phyloP scores from a whole-genome alignment of 1,140 invertebrate species.

The Lordiphosa mommai region DNA sequence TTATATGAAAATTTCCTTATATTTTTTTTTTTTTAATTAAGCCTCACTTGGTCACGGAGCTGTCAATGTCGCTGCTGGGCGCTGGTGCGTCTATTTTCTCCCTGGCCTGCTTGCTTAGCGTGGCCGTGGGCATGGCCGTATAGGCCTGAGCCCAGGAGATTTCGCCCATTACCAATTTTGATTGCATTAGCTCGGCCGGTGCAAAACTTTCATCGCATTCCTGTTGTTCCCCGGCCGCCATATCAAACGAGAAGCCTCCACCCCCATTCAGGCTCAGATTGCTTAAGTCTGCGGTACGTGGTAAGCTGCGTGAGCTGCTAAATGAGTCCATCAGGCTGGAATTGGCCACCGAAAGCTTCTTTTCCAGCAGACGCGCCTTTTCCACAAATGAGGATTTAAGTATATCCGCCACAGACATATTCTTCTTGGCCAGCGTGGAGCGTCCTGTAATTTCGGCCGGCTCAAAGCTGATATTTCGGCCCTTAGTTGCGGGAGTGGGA shows the following conservation, averaged over 20 bases:
- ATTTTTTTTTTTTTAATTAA: background rate
- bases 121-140: constrained; percentile 60
- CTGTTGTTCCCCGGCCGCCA: constrained; percentile 11
- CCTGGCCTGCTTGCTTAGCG: constrained; percentile 54
- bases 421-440: constrained; percentile 46
- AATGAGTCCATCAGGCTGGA: constrained; percentile 38
- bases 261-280: constrained; percentile 51
- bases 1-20: background rate
- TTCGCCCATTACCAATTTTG: constrained; percentile 61
- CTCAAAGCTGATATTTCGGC: constrained; percentile 61
- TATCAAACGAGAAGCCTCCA: constrained; percentile 58
- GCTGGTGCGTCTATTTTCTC: constrained; percentile 40
- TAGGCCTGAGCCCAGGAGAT: constrained; percentile 75
- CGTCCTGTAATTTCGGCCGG: constrained; percentile 70
- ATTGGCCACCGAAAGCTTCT: constrained; percentile 23
- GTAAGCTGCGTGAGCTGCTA: constrained; percentile 53
- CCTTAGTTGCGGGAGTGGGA: constrained; percentile 9
- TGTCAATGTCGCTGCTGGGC: constrained; percentile 40
- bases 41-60: constrained; percentile 58
- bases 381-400: constrained; percentile 61
- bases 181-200: constrained; percentile 70
- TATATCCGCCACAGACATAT: constrained; percentile 58
- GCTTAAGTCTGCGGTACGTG: constrained; percentile 65
- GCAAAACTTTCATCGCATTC: constrained; percentile 57
- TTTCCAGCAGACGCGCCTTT: constrained; percentile 56